These are phyloP conservation scores for Trilocha varians DNA, from an alignment of 2,888 invertebrate species.

Conservation along the genomic window DNA sequence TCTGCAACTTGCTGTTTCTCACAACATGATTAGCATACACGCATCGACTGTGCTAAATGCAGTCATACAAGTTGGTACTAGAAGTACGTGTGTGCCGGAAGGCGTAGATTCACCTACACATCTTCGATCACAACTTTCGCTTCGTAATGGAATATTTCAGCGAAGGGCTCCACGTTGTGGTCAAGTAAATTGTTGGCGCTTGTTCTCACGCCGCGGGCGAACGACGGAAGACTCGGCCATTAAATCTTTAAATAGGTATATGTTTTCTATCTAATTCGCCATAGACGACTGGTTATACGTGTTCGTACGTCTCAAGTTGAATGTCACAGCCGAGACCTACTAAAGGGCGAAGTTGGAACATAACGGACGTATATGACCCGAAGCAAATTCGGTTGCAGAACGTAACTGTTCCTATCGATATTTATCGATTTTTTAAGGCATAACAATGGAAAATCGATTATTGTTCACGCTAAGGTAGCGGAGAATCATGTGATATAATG, in stretches of 20 bases:
- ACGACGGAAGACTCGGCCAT: constrained; percentile 2
- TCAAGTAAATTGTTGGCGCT: constrained; percentile 5
- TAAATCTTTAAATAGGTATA: background rate
- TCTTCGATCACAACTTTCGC: constrained; percentile 43
- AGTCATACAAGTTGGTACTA: background rate
- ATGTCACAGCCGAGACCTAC: constrained; percentile 4
- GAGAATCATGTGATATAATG: background rate
- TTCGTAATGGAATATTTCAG: constrained; percentile 22
- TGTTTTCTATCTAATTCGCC: background rate
- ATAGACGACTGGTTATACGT: constrained; percentile 1
- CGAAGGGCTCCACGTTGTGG: constrained; percentile 9
- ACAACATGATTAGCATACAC: background rate
- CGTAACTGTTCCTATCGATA: background rate
- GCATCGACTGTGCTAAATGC: background rate
- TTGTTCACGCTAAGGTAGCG: background rate
- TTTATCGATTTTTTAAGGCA: too few relatives aligned
- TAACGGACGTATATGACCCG: constrained; percentile 1
- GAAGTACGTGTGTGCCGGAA: constrained; percentile 10
- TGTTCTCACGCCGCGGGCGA: background rate
- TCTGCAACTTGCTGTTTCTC: background rate
- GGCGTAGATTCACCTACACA: constrained; percentile 20
- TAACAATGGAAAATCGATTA: too few relatives aligned
- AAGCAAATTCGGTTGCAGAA: background rate
- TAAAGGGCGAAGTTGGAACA: constrained; percentile 1
- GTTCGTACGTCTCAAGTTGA: constrained; percentile 2